phyloP scores from a whole-genome alignment of 2,797 vertebrate species.

The Hapalemur alaotrensis region DNA sequence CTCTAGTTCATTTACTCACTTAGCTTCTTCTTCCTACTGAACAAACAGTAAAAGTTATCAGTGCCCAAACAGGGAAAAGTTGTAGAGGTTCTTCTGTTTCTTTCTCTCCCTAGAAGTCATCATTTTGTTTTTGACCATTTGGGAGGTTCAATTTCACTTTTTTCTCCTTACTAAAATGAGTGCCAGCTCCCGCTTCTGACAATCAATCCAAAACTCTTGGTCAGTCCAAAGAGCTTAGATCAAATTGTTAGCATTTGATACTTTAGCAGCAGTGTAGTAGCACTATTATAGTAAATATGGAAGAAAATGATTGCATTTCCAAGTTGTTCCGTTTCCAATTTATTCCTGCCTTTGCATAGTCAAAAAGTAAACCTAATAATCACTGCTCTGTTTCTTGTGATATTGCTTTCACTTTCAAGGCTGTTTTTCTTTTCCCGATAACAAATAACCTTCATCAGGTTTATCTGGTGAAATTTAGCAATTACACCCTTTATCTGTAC shows the following conservation, averaged over 20 bases:
- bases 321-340: not conserved
- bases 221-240: not conserved
- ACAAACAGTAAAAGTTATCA: not conserved
- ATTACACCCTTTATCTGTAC: not conserved
- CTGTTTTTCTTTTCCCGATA: not conserved
- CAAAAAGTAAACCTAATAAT: not conserved
- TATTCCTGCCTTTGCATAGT: not conserved
- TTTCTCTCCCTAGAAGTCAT: not conserved
- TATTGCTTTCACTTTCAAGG: not conserved
- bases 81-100: not conserved
- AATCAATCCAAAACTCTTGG: not conserved
- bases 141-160: not conserved
- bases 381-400: not conserved
- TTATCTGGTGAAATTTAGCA: not conserved
- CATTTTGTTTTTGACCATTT: not conserved
- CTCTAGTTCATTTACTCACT: not conserved
- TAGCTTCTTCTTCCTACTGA: not conserved
- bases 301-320: not conserved
- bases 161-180: not conserved
- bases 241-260: not conserved
- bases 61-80: not conserved
- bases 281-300: too few relatives aligned
- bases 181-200: not conserved
- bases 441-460: not conserved
- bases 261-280: not conserved